phyloP scores from a whole-genome alignment of 2,888 invertebrate species.

The Agonum fuliginosum region DNA sequence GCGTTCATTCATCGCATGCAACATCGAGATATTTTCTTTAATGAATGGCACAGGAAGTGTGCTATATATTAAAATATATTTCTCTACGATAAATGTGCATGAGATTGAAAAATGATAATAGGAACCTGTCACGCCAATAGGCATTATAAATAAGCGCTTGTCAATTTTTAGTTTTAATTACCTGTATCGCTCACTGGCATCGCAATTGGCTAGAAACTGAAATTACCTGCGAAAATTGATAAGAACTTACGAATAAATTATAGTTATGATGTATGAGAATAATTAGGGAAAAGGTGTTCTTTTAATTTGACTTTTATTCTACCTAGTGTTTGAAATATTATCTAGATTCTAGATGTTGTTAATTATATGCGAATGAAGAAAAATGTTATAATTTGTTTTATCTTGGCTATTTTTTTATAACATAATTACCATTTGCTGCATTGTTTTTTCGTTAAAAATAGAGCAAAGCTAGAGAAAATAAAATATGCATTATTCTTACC shows the following conservation, averaged over 20 bases:
- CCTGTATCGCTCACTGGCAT: conserved; percentile 13
- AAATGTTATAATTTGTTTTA: neutral
- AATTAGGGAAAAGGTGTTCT: neutral
- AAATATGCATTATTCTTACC: too few species aligned
- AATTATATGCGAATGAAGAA: neutral
- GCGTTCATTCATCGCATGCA: conserved; percentile 2
- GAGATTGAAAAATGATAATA: conserved; percentile 37
- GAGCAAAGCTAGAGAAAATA: too few species aligned
- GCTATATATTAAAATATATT: conserved; percentile 28
- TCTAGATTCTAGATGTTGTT: neutral
- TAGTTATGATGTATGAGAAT: neutral
- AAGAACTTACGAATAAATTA: conserved; percentile 1
- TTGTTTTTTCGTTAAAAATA: too few species aligned
- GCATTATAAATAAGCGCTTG: conserved; percentile 30
- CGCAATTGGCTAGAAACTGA: neutral
- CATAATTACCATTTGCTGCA: too few species aligned
- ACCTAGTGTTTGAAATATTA: neutral
- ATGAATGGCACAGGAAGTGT: conserved; percentile 6
- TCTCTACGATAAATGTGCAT: neutral
- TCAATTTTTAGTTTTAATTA: conserved; percentile 48
- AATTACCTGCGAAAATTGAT: conserved; percentile 7
- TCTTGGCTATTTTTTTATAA: too few species aligned
- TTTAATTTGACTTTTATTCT: neutral
- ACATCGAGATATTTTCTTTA: conserved; percentile 12
- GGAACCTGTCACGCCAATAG: conserved; percentile 33